Base-by-base conservation (phyloP, 2,888 invertebrate species). In the Harpagoxenus sublaevis region DNA sequence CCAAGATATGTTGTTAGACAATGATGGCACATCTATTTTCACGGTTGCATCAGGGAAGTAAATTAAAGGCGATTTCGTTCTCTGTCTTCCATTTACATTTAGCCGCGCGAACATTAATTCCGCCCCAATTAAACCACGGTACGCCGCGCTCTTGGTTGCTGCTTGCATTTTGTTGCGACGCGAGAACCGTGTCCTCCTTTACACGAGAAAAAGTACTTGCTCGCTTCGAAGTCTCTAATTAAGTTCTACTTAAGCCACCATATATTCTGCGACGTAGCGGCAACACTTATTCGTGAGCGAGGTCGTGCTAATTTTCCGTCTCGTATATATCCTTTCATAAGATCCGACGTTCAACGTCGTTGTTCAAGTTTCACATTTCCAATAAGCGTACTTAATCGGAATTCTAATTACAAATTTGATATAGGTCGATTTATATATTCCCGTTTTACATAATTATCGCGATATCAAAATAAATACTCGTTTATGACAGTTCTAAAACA, bases 51-150 rank as follows among this genome's bases (percentile, higher is more conserved):
- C 71, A 71, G 35, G 35, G 71, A 81, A 71, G 79, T 81, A 83
- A 85, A 82, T 85, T 78, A 84, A 88, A 84, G 84, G 83, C 85
- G 88, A 86, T 84, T 84, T 79, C 74, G 75, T 83, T 79, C 78
- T 68, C 74, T 73, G 62, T 78, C 82, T 62, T 86, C 82, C 86
- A 88, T 89, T 89, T 89, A 88, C 88, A 89, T 89, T 86, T 88
- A 89, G 84, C 83, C 82, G 63, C 82, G 79, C 75, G 83, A 83
- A 87, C 88, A 87, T 89, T 89, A 88, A 89, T 89, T 90, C 88
- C 87, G 84, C 86, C 87, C 89, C 89, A 88, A 89, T 89, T 89
- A 89, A 89, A 87, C 84, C 83, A 71, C 84, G 87, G 78, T 86
- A 87, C 86, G 77, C 73, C 68, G 71, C 73, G 84, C 83, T 85